Base-by-base conservation (phyloP, 2,888 invertebrate genomes). In the Phyto melanocephala region DNA sequence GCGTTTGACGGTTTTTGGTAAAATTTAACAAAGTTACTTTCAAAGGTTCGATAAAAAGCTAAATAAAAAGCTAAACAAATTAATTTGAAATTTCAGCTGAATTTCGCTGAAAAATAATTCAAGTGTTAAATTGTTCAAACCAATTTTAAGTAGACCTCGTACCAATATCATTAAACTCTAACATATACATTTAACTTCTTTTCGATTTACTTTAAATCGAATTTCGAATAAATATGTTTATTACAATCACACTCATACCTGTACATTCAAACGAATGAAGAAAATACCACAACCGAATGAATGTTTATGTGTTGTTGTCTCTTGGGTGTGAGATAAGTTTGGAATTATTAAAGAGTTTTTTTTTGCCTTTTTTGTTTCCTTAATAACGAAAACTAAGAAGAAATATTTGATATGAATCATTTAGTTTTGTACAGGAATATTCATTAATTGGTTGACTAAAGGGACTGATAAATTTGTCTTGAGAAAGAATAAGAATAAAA, bases 321-420 rank as follows among this genome's bases (percentile, higher is more conserved):
- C 70, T 71, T 60, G 58, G 65, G 78, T 82, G 79, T 82, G 70
- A 82, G 78, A 82, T 82, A 82, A 82, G 71, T 65, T 82, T 54
- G 78, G 65, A 71, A 78, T 79, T 79, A 70, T 79, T 65, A 42
- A 28, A 75, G 50, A 75, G 79, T 50, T 50, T 65, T 42, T 8
- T 35, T 13, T 37, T 3, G 3, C 6, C 6, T 24, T 52, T 11
- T 52, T 6, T 4, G 37, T n/a, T 65, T 71, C 62, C 47, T 71
- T 28, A 6, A 3, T 42, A 70, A 81, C 58, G 56, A 37, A 56
- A 17, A 52, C 60, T 20, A 35, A 62, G 2, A 40, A 72, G 7
- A 62, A 65, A 81, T 75, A 79, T 82, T 75, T 77, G 82, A 82
- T 79, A 75, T 71, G 75, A 79, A 79, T 75, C 82, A 70, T 68